Base-by-base conservation (phyloP, 2,888 invertebrate species). In the Eumacrocentrus americanus region DNA sequence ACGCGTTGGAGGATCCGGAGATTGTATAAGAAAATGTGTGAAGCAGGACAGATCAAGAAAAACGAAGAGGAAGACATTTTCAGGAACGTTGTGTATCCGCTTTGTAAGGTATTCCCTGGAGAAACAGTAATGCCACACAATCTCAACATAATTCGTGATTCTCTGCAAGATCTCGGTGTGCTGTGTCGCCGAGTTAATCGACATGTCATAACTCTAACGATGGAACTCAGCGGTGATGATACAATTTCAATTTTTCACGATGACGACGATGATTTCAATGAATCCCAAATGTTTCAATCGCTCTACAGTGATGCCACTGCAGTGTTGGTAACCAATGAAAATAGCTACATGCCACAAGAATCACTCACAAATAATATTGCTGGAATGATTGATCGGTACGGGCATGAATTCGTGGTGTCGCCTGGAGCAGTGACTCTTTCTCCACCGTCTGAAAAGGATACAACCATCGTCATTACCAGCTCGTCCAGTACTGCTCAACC, bases 1-100 rank as follows among this genome's bases (percentile, higher is more conserved):
- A 83, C 84, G 25, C 77, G 85, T 3, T 73, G 75, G 64, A 68
- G 81, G 63, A 75, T 81, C 66, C 74, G 81, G 25, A 79, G 80
- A 58, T 68, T 81, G 18, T 79, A 76, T 48, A 72, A 72, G 22
- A 80, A 80, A 65, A 65, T 79, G 56, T 74, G 75, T 57, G 74
- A 76, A 48, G 68, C 68, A 0, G 75, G 74, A 2, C 74, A 77
- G 58, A 58, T 75, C 11, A 67, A 62, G 18, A 71, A 70, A 47
- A 73, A 67, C 54, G 72, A 75, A 40, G 73, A 72, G 12, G 75
- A 75, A 42, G 62, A 67, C 14, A 46, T 42, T 6, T 80, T 80
- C 55, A 70, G 70, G 60, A 75, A 73, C 42, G 70, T 77, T 29
- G 70, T 80, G 50, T 68, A 73, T 47, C 75, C 75, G 1, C 72